Percentiles rank a stretch among this genome's conserved stretches.
These are phyloP conservation scores for Patella pellucida DNA, from an alignment of 2,888 invertebrate species.

Conservation along the genomic window DNA sequence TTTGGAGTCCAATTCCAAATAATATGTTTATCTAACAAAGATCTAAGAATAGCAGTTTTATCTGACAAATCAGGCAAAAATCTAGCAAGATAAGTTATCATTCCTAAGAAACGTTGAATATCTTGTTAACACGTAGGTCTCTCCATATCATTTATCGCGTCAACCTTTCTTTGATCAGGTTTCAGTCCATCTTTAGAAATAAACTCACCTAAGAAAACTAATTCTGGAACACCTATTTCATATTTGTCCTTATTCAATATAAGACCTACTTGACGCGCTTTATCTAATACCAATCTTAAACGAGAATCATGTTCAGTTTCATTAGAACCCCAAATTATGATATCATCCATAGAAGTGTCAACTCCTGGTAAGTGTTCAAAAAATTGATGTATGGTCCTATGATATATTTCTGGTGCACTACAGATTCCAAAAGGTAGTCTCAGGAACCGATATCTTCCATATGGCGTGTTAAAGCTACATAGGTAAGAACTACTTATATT, in stretches of 20 bases:
- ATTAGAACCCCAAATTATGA: slow-evolving; percentile 18
- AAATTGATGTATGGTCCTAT: slow-evolving; percentile 14
- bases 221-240: slow-evolving; percentile 19
- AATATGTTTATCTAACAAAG: slow-evolving; percentile 13
- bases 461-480: slow-evolving; percentile 38
- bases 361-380: slow-evolving; percentile 19
- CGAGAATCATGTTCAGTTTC: slow-evolving; percentile 16
- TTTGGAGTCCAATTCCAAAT: background rate
- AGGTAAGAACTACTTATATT: slow-evolving; percentile 3
- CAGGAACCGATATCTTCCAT: background rate
- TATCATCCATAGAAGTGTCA: slow-evolving; percentile 21
- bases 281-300: slow-evolving; percentile 11
- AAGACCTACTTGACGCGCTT: slow-evolving; percentile 8
- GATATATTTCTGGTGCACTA: slow-evolving; percentile 21
- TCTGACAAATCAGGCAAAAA: slow-evolving; percentile 6
- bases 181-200: slow-evolving; percentile 19
- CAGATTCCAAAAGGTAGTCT: slow-evolving; percentile 22
- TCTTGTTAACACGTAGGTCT: background rate
- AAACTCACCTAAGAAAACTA: slow-evolving; percentile 24
- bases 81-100: background rate
- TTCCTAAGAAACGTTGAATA: background rate
- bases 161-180: slow-evolving; percentile 11
- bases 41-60: slow-evolving; percentile 11
- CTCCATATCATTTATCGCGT: slow-evolving; percentile 5
- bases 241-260: slow-evolving; percentile 23